Percentiles rank a stretch among this genome's conserved stretches.
phyloP scores from a whole-genome alignment of 2,113 vertebrate genomes.

The Pelobates fuscus region DNA sequence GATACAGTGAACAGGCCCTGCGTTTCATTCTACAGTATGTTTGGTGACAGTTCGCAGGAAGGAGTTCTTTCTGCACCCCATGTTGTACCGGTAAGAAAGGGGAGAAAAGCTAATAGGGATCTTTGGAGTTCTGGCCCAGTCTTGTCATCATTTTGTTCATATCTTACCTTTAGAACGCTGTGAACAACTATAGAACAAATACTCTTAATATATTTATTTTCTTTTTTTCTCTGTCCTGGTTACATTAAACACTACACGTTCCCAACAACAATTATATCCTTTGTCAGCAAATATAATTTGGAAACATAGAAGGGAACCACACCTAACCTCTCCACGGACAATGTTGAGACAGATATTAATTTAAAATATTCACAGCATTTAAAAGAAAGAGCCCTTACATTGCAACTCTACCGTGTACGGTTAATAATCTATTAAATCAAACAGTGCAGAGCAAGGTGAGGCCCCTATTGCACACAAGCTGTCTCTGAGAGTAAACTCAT shows the following conservation, averaged over 20 bases:
- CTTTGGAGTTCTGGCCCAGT: too few species aligned
- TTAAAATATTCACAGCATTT: constrained; percentile 2
- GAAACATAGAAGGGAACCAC: constrained; percentile 30
- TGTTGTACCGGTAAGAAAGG: too few species aligned
- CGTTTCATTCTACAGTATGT: too few species aligned
- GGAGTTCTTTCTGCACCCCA: too few species aligned
- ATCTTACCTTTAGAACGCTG: too few species aligned
- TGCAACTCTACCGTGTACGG: background rate
- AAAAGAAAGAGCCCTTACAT: background rate
- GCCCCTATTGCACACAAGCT: too few species aligned
- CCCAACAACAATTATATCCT: constrained; percentile 42
- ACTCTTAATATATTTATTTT: too few species aligned
- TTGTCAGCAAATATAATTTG: constrained; percentile 37
- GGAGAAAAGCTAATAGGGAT: too few species aligned
- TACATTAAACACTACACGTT: constrained; percentile 38
- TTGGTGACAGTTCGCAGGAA: too few species aligned
- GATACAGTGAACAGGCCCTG: too few species aligned
- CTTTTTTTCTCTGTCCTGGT: constrained; percentile 23
- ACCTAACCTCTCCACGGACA: constrained; percentile 28
- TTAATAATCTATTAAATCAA: background rate
- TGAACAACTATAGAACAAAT: too few species aligned
- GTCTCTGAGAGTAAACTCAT: constrained; percentile 7
- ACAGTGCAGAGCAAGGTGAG: background rate
- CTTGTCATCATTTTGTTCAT: too few species aligned
- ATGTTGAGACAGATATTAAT: constrained; percentile 36